phyloP scores from a whole-genome alignment of 2,888 invertebrate species.

The Chironomus riparius region DNA sequence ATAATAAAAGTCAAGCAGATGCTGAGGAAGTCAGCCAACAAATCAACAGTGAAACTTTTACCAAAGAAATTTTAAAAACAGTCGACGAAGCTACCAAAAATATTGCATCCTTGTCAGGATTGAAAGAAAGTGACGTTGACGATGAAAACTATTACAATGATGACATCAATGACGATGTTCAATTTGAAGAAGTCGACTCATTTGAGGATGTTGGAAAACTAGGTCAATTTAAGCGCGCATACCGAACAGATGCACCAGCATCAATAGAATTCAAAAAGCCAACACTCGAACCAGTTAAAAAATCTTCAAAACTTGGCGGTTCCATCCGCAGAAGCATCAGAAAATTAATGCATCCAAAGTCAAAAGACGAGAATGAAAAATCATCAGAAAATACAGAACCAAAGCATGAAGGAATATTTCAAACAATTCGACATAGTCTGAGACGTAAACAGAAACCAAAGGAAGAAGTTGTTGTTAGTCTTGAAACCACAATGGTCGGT shows the following conservation, averaged over 20 bases:
- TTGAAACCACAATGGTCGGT: background rate
- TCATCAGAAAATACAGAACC: background rate
- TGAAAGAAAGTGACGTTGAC: slow-evolving; percentile 1
- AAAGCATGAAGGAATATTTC: slow-evolving; percentile 29
- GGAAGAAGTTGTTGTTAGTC: background rate
- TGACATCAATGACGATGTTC: background rate
- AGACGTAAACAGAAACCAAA: slow-evolving; percentile 33
- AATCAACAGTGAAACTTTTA: slow-evolving; percentile 7
- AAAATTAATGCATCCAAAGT: slow-evolving; percentile 35
- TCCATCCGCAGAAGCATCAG: slow-evolving; percentile 40
- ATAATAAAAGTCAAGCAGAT: background rate
- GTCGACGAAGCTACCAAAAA: slow-evolving; percentile 31
- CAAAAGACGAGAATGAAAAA: slow-evolving; percentile 7
- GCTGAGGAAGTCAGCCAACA: background rate
- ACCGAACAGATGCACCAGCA: slow-evolving; percentile 33
- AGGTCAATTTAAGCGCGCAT: slow-evolving; percentile 38
- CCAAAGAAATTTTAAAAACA: slow-evolving; percentile 12
- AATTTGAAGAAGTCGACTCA: slow-evolving; percentile 22
- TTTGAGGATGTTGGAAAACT: slow-evolving; percentile 34
- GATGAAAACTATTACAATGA: background rate
- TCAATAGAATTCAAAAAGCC: background rate
- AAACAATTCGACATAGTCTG: slow-evolving; percentile 37
- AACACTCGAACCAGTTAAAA: slow-evolving; percentile 2
- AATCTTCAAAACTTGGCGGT: slow-evolving; percentile 5
- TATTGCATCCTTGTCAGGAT: slow-evolving; percentile 23